Percentiles rank a stretch among this genome's conserved stretches.
Conservation (phyloP, 2,888 invertebrate genomes). For the Mylabris sibirica region DNA sequence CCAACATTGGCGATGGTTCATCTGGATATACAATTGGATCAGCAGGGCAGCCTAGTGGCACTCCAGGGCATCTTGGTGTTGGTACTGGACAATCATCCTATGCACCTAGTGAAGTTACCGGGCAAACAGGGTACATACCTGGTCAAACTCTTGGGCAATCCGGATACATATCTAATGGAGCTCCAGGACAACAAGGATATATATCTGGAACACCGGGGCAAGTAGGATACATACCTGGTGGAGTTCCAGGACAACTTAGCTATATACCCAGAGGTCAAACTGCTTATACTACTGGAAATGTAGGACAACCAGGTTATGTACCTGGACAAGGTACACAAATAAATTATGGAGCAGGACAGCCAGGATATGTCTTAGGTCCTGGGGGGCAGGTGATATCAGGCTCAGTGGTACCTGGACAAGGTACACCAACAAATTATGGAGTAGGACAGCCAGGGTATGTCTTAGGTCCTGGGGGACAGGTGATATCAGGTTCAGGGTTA, state of each 20-base stretch:
- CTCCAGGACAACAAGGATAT: constrained; percentile 24
- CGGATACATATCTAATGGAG: constrained; percentile 15
- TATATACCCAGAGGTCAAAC: constrained; percentile 11
- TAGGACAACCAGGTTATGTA: not conserved
- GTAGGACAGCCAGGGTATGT: not conserved
- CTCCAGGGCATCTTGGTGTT: constrained; percentile 19
- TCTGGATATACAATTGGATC: not conserved
- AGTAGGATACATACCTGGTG: constrained; percentile 12
- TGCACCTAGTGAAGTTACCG: constrained; percentile 18
- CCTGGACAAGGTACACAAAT: not conserved
- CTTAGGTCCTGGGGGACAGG: not conserved
- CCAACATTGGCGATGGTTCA: not conserved
- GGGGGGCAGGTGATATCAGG: not conserved
- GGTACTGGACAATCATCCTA: constrained; percentile 24
- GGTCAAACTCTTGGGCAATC: constrained; percentile 17
- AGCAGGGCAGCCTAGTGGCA: constrained; percentile 4
- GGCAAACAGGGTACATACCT: not conserved
- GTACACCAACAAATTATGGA: not conserved
- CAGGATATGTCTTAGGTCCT: not conserved
- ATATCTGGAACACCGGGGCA: constrained; percentile 22
- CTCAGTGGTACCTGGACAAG: not conserved
- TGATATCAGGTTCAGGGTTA: not conserved
- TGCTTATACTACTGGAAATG: not conserved
- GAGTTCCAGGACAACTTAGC: constrained; percentile 4
- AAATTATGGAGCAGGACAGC: not conserved